Base-by-base conservation (phyloP, 2,797 vertebrate genomes). In the Brachyrhaphis roseni region DNA sequence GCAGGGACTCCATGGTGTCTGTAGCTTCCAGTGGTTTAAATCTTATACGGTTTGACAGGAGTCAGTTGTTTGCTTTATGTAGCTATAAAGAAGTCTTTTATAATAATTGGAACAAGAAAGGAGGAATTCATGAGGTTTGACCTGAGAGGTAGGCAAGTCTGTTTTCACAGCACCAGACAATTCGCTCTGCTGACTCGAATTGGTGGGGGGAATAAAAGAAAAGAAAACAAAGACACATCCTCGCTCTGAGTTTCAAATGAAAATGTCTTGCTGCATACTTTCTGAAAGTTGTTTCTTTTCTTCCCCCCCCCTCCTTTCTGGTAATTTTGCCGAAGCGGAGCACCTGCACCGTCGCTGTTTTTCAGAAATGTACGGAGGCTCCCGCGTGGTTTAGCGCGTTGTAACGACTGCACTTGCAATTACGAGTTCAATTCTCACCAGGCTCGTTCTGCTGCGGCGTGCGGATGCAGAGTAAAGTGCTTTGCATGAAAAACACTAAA, bases 391-490 rank as follows among this genome's bases (percentile, higher is more conserved):
- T 85, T 76, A 45, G 78, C 74, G 36, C 20, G 26, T 81, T 88
- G 82, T 86, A 88, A 85, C 88, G 86, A 88, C 90, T 86, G 88
- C 90, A 85, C 87, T 90, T 80, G 90, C 90, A 93, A 90, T 93
- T 92, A 92, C 41, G 84, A 82, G 85, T 88, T 92, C 80, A 88
- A 66, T 88, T 82, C 92, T 90, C 91, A 84, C 75, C 83, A 88
- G 90, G 82, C 91, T 90, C 82, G 77, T 91, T 91, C 87, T 75
- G 76, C 82, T 51, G 77, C 74, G 46, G 83, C 28, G 80, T 77
- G 62, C 74, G 86, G 86, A 87, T 79, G 81, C 77, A 82, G 85
- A 86, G 84, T 36, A 66, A 78, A 20, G 34, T 74, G 78, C 82
- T 92, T 88, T 91, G 85, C 91, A 92, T 89, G 87, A 84, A 87